These are phyloP conservation scores for Andrena hattorfiana DNA, from an alignment of 2,888 invertebrate species.

Conservation along the genomic window DNA sequence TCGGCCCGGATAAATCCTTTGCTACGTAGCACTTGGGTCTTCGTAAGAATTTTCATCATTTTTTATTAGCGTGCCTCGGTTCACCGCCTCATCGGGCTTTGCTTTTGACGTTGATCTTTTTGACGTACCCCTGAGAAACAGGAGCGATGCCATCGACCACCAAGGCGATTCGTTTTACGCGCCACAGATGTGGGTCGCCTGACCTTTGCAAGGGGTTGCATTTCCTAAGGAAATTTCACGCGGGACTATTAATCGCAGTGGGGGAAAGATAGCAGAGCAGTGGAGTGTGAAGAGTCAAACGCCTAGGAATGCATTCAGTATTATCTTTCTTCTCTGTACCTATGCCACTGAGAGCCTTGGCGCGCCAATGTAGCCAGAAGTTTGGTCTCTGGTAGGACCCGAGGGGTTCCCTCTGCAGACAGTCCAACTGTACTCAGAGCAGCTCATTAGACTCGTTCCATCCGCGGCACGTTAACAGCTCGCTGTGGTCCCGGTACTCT, in stretches of 20 bases:
- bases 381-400: too few relatives aligned
- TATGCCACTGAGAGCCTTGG: too few relatives aligned
- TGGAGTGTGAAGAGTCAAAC: too few relatives aligned
- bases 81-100: neutral
- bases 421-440: too few relatives aligned
- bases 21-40: neutral
- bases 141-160: slow-evolving; percentile 10
- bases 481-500: too few relatives aligned
- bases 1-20: slow-evolving; percentile 29
- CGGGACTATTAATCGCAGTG: neutral
- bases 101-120: slow-evolving; percentile 9
- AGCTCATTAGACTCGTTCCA: neutral
- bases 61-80: slow-evolving; percentile 10
- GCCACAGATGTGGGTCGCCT: neutral
- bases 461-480: neutral
- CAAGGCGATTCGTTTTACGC: slow-evolving; percentile 20
- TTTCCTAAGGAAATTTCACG: neutral
- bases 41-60: slow-evolving; percentile 51
- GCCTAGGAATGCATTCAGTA: too few relatives aligned
- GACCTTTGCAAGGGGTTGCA: neutral
- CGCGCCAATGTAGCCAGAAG: too few relatives aligned
- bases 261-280: too few relatives aligned
- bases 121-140: slow-evolving; percentile 2
- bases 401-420: too few relatives aligned
- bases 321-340: too few relatives aligned